Percentiles rank a stretch among this genome's conserved stretches.
Evolutionary conservation across 1,140 invertebrate genomes (phyloP).

Genomic region (Oppia nitens): DNA sequence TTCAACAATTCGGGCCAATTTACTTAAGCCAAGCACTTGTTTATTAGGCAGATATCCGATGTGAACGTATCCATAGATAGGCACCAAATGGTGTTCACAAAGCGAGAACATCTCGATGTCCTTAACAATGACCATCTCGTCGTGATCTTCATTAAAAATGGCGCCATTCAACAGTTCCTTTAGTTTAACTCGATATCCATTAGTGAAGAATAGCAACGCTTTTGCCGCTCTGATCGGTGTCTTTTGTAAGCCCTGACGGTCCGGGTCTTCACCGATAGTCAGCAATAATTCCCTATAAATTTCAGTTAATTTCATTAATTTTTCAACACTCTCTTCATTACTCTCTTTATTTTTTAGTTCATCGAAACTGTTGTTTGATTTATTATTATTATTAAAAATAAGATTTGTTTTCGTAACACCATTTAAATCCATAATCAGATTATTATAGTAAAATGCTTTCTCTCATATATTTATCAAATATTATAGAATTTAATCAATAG

Average conservation of each 20-base stretch:
- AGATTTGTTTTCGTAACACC: no score
- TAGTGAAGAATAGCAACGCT: slow-evolving; percentile 96
- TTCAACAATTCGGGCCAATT: slow-evolving; percentile 91
- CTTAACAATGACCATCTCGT: slow-evolving; percentile 99
- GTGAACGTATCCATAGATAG: slow-evolving; percentile 88
- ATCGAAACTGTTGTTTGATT: no score
- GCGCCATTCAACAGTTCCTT: slow-evolving; percentile 96
- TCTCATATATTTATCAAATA: no score
- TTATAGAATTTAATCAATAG: no score
- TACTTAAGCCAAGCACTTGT: slow-evolving; percentile 88
- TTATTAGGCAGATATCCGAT: slow-evolving; percentile 96
- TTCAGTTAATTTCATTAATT: slow-evolving; percentile 21
- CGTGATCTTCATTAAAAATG: slow-evolving; percentile 96
- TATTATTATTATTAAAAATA: no score
- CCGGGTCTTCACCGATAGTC: slow-evolving; percentile 77
- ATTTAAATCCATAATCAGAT: no score
- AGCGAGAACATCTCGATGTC: slow-evolving; percentile 99
- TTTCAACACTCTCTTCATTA: slow-evolving; percentile 10
- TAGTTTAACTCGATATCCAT: slow-evolving; percentile 92
- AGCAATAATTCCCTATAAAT: slow-evolving; percentile 61
- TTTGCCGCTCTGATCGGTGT: slow-evolving; percentile 96
- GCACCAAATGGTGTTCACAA: slow-evolving; percentile 97
- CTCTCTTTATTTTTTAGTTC: no score
- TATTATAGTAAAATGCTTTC: no score
- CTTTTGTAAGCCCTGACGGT: slow-evolving; percentile 79